Percentiles rank a stretch among this genome's conserved stretches.
Conservation (phyloP, 1,140 invertebrate genomes). For the Nomia melanderi region DNA sequence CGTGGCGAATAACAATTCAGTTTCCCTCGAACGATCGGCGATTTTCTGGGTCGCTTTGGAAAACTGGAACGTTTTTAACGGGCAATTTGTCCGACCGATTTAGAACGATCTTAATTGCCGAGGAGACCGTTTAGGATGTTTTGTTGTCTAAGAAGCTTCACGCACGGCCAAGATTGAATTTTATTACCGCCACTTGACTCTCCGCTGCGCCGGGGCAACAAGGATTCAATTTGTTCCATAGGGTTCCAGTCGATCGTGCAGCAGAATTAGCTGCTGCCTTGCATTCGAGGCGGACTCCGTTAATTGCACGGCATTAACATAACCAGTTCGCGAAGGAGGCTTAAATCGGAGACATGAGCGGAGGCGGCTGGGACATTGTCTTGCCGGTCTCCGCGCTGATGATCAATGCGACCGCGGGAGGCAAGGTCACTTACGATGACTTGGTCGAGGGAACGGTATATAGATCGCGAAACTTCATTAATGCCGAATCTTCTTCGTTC, state of each 20-base stretch:
- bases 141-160: too few species aligned
- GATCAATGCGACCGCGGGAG: background rate
- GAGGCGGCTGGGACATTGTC: background rate
- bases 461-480: background rate
- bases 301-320: background rate
- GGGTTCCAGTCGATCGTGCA: background rate
- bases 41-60: too few species aligned
- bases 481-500: too few species aligned
- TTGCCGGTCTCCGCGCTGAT: background rate
- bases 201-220: background rate
- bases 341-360: background rate
- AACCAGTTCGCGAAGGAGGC: background rate
- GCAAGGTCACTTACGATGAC: background rate
- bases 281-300: background rate
- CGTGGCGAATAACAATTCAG: background rate
- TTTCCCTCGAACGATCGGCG: too few species aligned
- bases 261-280: background rate
- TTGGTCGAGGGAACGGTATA: constrained; percentile 36
- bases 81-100: too few species aligned
- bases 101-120: too few species aligned
- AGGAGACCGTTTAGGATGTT: too few species aligned
- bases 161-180: constrained; percentile 1
- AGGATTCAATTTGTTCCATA: background rate
- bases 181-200: constrained; percentile 29
- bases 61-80: background rate